phyloP scores from a whole-genome alignment of 2,888 invertebrate species.

The Drosophila kuntzei region DNA sequence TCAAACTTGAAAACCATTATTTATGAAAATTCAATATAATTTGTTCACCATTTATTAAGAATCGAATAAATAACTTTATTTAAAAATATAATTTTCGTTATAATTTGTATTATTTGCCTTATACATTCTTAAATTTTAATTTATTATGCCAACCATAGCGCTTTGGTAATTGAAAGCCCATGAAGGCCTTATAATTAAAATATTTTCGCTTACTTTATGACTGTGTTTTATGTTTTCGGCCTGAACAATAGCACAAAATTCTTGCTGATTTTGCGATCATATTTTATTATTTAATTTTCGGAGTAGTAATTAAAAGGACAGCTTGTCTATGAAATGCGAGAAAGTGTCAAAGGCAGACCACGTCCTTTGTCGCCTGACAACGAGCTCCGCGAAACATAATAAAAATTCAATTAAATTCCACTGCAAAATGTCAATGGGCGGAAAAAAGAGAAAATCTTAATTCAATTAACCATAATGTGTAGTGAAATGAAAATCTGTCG shows the following conservation, averaged over 20 bases:
- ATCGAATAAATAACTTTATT: background rate
- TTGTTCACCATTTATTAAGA: background rate
- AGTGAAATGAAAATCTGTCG: slow-evolving; percentile 17
- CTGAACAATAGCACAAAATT: slow-evolving; percentile 18
- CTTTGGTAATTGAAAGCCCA: background rate
- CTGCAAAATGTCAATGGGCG: slow-evolving; percentile 27
- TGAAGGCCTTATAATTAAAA: slow-evolving; percentile 27
- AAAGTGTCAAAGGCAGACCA: slow-evolving; percentile 44
- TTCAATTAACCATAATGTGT: slow-evolving; percentile 38
- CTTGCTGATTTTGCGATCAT: slow-evolving; percentile 23
- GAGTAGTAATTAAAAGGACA: slow-evolving; percentile 41
- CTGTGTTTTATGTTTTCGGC: slow-evolving; percentile 10
- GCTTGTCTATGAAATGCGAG: background rate
- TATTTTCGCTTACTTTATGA: slow-evolving; percentile 11
- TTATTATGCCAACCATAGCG: background rate
- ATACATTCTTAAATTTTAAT: background rate
- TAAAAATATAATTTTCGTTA: background rate
- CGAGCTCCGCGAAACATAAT: slow-evolving; percentile 22
- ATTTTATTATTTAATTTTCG: slow-evolving; percentile 37
- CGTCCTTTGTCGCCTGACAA: background rate
- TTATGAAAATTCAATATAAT: too few species aligned
- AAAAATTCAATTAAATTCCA: slow-evolving; percentile 46
- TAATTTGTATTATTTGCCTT: background rate
- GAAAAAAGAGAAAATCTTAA: slow-evolving; percentile 40
- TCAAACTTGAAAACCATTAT: too few species aligned